Conservation (phyloP, 2,797 vertebrate species). For the Acrossocheilus fasciatus region DNA sequence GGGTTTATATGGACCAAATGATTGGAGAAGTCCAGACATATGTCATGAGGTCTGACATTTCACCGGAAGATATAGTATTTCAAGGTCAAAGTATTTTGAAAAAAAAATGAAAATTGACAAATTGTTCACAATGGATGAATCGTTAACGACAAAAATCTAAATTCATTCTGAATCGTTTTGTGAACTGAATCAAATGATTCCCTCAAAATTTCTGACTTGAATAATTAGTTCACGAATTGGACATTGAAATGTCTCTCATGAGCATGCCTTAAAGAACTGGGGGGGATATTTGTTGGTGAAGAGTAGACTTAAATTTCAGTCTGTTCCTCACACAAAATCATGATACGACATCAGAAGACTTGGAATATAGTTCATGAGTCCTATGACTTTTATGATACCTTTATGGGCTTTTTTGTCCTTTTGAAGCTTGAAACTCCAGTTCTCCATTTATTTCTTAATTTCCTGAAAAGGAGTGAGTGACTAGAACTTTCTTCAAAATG, state of each 20-base stretch:
- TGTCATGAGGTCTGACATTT: not conserved
- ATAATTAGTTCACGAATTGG: not conserved
- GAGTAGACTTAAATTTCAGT: not conserved
- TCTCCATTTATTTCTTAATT: not conserved
- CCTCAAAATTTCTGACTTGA: not conserved
- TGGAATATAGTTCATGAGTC: not conserved
- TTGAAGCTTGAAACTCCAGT: not conserved
- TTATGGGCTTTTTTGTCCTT: not conserved
- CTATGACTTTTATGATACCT: not conserved
- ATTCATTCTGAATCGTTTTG: not conserved
- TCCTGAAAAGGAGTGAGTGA: not conserved
- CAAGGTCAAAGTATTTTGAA: no score
- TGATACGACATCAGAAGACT: not conserved
- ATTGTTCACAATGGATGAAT: not conserved
- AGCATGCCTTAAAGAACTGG: not conserved
- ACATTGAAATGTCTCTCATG: not conserved
- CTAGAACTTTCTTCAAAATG: not conserved
- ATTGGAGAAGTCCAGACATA: not conserved
- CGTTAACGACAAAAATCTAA: not conserved
- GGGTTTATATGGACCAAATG: not conserved
- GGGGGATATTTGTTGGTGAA: not conserved
- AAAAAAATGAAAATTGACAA: not conserved
- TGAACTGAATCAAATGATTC: not conserved
- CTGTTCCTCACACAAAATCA: not conserved
- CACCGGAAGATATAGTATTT: not conserved